Base-by-base conservation (phyloP, 2,113 vertebrate species). In the Quiscalus mexicanus region DNA sequence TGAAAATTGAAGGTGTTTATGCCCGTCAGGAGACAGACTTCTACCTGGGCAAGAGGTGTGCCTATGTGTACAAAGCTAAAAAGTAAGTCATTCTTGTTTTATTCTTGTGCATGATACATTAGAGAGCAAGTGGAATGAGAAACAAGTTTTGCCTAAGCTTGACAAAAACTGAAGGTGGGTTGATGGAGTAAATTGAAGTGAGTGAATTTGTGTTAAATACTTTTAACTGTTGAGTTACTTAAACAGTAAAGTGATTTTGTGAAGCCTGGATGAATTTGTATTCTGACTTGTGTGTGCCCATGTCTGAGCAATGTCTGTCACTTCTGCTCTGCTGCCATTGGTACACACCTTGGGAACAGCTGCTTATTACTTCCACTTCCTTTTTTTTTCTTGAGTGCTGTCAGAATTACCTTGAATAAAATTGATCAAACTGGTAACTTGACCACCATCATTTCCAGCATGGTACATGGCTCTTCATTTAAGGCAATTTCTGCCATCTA, bases 41-140 rank as follows among this genome's bases (percentile, higher is more conserved):
- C 97, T 99, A 99, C 97, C 97, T 99, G 91, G 99, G 99, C 79
- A 99, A 99, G 89, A 98, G 98, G 80, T 99, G 99, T 75, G 99
- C 99, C 68, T 99, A 99, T 50, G 99, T 99, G 21, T 99, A 99
- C 98, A 99, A 99, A 98, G 99, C 99, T 77, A 99, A 99, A 95
- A 99, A 99, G 99, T 99, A 96, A 98, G 99, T 98, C 1, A 11
- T 15, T 41, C 41, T 41, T 12, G 27, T 30, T 31, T 41, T 56
- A 6, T 39, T 81, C 5, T 59, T 37, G 9, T 3, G 3, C 12
- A 20, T 37, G 4, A 4, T 42, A 7, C 0, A 1, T 62, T 86
- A 50, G 31, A 50, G 50, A 68, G 22, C 15, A 50, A 10, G 35
- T 19, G 17, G 22, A 20, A 25, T 42, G 41, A 64, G 37, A 52